Evolutionary conservation across 2,113 vertebrate species (phyloP).

Genomic region (Xenopus laevis): DNA sequence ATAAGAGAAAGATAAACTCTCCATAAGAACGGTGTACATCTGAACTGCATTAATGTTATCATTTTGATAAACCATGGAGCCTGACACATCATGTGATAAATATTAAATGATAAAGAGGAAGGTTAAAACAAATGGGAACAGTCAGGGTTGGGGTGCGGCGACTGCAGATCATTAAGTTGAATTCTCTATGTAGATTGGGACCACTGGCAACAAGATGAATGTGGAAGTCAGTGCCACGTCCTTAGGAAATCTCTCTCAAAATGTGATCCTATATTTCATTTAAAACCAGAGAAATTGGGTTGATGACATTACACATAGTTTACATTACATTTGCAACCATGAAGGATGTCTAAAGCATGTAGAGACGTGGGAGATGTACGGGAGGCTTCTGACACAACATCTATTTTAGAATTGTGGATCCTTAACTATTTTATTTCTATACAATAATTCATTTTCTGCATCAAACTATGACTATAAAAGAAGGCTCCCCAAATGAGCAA

Average conservation of each 20-base stretch:
- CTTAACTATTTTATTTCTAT: too few species aligned
- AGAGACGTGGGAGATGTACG: too few species aligned
- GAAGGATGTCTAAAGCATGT: slow-evolving; percentile 4
- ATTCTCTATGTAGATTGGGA: neutral
- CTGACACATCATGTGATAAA: neutral
- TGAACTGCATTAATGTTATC: neutral
- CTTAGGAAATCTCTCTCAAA: neutral
- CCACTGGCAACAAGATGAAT: neutral
- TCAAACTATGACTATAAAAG: too few species aligned
- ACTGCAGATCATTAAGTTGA: neutral
- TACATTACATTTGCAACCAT: slow-evolving; percentile 1
- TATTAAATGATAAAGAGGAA: neutral
- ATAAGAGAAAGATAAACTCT: too few species aligned
- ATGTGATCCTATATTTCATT: slow-evolving; percentile 4
- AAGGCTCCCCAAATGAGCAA: too few species aligned
- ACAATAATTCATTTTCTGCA: too few species aligned
- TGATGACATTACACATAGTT: neutral
- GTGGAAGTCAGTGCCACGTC: neutral
- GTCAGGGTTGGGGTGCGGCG: neutral
- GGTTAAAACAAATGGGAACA: neutral
- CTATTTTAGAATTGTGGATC: too few species aligned
- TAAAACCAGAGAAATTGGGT: neutral
- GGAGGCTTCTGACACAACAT: too few species aligned
- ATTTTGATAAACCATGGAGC: neutral
- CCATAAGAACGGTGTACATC: neutral